Evolutionary conservation across 2,797 vertebrate species (phyloP).

Genomic region (Momotus momota): DNA sequence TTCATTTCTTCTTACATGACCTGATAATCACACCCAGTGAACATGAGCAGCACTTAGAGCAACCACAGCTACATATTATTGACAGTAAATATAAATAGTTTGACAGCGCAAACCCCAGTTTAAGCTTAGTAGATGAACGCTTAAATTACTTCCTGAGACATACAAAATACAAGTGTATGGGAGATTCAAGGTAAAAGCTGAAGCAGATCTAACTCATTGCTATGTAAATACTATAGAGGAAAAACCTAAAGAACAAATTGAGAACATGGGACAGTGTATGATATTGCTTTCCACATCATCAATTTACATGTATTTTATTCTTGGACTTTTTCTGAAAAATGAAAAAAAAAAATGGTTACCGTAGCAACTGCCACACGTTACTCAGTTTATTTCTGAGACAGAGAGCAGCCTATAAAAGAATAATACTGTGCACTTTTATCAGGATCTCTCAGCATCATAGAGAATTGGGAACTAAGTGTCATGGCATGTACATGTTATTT

Average conservation of each 20-base stretch:
- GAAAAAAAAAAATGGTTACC: conserved; percentile 75
- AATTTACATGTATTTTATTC: conserved; percentile 71
- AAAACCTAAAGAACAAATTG: conserved; percentile 12
- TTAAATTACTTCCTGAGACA: not conserved
- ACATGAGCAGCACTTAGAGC: not conserved
- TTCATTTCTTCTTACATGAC: conserved; percentile 6
- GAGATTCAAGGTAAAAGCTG: not conserved
- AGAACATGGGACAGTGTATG: not conserved
- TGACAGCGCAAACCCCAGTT: not conserved
- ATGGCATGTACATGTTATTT: not conserved
- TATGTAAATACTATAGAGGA: conserved; percentile 3
- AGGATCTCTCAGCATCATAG: not conserved
- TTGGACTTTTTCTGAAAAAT: conserved; percentile 66
- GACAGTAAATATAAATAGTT: not conserved
- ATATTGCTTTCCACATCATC: conserved; percentile 36
- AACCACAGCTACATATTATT: not conserved
- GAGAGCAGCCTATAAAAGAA: conserved; percentile 36
- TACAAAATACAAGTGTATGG: not conserved
- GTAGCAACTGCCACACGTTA: conserved; percentile 72
- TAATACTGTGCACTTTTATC: conserved; percentile 18
- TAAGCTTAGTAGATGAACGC: not conserved
- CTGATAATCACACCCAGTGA: not conserved
- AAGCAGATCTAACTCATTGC: conserved; percentile 8
- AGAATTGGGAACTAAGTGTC: not conserved
- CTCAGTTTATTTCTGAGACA: conserved; percentile 55